Evolutionary conservation across 2,113 vertebrate species (phyloP).

Genomic region (Ahaetulla prasina): DNA sequence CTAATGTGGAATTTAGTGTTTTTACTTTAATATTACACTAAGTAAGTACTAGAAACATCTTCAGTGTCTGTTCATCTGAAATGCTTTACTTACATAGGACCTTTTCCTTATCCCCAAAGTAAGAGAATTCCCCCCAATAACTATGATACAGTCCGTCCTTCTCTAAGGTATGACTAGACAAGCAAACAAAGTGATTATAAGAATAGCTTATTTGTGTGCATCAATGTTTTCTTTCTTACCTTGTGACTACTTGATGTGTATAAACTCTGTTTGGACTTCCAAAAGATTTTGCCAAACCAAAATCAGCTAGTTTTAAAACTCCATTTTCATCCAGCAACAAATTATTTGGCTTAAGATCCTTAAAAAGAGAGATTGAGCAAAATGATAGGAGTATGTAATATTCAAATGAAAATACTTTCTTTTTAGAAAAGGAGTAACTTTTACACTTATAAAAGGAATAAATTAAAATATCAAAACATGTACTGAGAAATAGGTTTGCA

Average conservation of each 20-base stretch:
- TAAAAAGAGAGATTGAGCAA: conserved; percentile 15
- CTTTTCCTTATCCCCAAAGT: neutral
- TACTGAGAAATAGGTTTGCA: neutral
- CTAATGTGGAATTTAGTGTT: neutral
- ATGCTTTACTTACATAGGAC: neutral
- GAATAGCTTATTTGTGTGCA: neutral
- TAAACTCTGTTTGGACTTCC: conserved; percentile 95
- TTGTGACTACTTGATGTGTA: conserved; percentile 97
- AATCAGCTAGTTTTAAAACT: conserved; percentile 94
- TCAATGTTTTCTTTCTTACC: conserved; percentile 67
- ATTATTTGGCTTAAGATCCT: conserved; percentile 99
- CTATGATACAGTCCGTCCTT: neutral
- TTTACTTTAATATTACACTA: neutral
- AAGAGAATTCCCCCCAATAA: neutral
- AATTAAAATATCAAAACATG: neutral
- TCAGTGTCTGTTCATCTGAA: neutral
- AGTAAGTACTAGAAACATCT: neutral
- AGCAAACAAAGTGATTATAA: neutral
- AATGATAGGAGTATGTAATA: neutral
- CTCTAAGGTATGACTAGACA: neutral
- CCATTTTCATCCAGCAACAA: conserved; percentile 90
- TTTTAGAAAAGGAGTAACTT: neutral
- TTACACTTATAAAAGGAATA: neutral
- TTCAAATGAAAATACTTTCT: neutral
- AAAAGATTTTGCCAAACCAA: conserved; percentile 95